phyloP scores from a whole-genome alignment of 2,797 vertebrate species.

The Buphagus erythrorhynchus region DNA sequence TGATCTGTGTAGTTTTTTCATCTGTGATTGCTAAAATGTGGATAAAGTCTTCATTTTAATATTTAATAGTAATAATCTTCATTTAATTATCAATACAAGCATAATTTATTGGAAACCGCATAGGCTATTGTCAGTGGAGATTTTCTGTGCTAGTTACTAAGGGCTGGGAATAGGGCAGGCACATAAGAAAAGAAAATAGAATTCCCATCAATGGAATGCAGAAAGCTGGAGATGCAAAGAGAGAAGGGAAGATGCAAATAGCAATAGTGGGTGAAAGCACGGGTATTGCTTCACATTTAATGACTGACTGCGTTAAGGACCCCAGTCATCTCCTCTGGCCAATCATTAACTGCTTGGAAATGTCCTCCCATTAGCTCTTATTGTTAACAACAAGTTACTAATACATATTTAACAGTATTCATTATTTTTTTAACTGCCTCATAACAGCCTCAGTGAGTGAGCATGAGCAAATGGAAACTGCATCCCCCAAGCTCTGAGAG shows the following conservation, averaged over 20 bases:
- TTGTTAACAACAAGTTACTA: slow-evolving; percentile 37
- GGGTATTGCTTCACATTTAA: slow-evolving; percentile 26
- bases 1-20: background rate
- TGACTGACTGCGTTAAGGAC: background rate
- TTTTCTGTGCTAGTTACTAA: background rate
- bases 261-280: background rate
- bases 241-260: background rate
- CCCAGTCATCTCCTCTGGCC: slow-evolving; percentile 10
- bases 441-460: background rate
- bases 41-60: slow-evolving; percentile 6
- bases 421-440: slow-evolving; percentile 3
- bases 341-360: slow-evolving; percentile 42
- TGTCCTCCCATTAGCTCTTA: slow-evolving; percentile 20
- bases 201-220: background rate
- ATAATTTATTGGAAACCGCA: background rate
- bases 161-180: background rate
- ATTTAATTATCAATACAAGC: background rate
- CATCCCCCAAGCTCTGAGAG: background rate
- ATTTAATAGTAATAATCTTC: slow-evolving; percentile 6
- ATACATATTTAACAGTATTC: slow-evolving; percentile 15
- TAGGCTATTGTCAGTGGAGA: background rate
- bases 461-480: background rate
- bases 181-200: background rate
- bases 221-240: background rate
- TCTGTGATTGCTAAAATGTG: background rate